Percentiles rank a stretch among this genome's conserved stretches.
phyloP scores from a whole-genome alignment of 2,797 vertebrate genomes.

The Atherinosoma microstoma region DNA sequence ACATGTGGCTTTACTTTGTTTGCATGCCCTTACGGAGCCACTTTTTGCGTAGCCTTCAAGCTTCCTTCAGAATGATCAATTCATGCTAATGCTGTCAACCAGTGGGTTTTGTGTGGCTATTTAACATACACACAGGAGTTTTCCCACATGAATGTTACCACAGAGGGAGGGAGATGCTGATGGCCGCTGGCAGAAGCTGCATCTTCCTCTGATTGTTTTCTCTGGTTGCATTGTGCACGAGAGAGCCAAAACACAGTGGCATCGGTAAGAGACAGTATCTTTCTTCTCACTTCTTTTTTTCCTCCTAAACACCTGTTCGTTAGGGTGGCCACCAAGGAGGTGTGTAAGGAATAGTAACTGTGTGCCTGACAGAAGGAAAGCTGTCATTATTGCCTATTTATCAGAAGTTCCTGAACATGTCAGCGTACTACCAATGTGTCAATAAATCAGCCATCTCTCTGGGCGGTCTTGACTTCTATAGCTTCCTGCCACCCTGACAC shows the following conservation, averaged over 20 bases:
- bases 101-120: slow-evolving; percentile 31
- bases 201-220: slow-evolving; percentile 65
- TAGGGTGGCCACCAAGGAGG: slow-evolving; percentile 40
- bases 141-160: slow-evolving; percentile 40
- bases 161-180: slow-evolving; percentile 45
- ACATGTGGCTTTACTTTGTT: slow-evolving; percentile 56
- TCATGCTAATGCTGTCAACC: slow-evolving; percentile 50
- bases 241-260: slow-evolving; percentile 54
- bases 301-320: slow-evolving; percentile 54
- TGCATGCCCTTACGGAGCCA: slow-evolving; percentile 37
- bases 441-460: slow-evolving; percentile 74
- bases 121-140: slow-evolving; percentile 29
- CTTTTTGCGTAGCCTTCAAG: slow-evolving; percentile 50
- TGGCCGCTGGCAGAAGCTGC: slow-evolving; percentile 59
- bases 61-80: slow-evolving; percentile 36
- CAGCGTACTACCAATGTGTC: slow-evolving; percentile 42
- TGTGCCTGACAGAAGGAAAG: slow-evolving; percentile 32
- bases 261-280: slow-evolving; percentile 21
- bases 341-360: slow-evolving; percentile 30
- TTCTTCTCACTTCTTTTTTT: slow-evolving; percentile 30
- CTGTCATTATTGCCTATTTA: slow-evolving; percentile 61
- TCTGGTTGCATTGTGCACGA: slow-evolving; percentile 39
- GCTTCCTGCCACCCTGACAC: slow-evolving; percentile 65
- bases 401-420: slow-evolving; percentile 63
- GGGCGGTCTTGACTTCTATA: slow-evolving; percentile 63